Base-by-base conservation (phyloP, 2,797 vertebrate genomes). In the Choloepus didactylus region DNA sequence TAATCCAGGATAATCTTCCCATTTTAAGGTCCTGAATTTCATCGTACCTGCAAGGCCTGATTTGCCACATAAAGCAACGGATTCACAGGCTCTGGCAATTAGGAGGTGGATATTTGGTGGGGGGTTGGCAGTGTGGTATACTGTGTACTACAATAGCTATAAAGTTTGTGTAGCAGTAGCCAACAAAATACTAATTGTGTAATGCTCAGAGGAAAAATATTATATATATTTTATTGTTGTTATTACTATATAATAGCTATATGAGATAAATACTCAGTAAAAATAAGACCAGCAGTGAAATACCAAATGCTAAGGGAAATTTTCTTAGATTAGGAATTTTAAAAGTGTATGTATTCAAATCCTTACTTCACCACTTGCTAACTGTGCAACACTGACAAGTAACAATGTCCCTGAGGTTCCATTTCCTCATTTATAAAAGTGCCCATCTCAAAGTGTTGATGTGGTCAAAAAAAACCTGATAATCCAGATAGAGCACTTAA, bases 391-490 rank as follows among this genome's bases (percentile, higher is more conserved):
- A 73, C 59, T 59, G 64, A 44, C 2, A 46, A 51, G 67, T 44
- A 64, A 54, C n/a, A 66, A 46, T n/a, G 56, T 96, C 27, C 49
- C 14, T 51, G 75, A 38, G 41, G 12, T 35, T 77, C 73, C 23
- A n/a, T 75, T 96, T 94, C 27, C 29, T 88, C 15, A 23, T 92
- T 31, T 64, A 9, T 73, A 67, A 89, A 90, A 75, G 5, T n/a
- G 29, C 46, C 44, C 3, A 49, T 82, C 31, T 75, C 29, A 75
- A 75, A 82, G 62, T 1, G 31, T 35, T 76, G 64, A 79, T 56
- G 1, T 16, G 7, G 31, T 59, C 14, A 38, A 80, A 84, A 38
- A 80, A 84, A 51, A 7, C n/a, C 51, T 9, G 1, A 27, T 75
- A 81, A 73, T 75, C 69, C 38, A 86, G 56, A 59, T 25, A 64